These are phyloP conservation scores for Conomelus anceps DNA, from an alignment of 2,888 invertebrate species.

Conservation along the genomic window DNA sequence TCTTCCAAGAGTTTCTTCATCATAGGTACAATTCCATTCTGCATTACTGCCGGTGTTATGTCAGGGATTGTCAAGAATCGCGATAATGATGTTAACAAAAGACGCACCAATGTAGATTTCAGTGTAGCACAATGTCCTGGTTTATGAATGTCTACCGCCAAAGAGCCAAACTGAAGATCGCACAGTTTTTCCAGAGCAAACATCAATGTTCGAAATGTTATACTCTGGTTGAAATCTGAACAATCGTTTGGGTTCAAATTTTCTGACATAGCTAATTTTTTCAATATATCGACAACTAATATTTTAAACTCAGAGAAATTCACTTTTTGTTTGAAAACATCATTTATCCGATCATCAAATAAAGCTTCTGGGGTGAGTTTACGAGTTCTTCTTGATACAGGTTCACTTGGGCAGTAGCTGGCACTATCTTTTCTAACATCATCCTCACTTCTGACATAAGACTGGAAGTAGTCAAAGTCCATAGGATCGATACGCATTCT, in stretches of 20 bases:
- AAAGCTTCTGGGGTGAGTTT: slow-evolving; percentile 50
- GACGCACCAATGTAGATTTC: slow-evolving; percentile 51
- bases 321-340: slow-evolving; percentile 45
- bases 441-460: slow-evolving; percentile 45
- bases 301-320: slow-evolving; percentile 52
- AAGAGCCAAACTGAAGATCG: slow-evolving; percentile 52
- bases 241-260: neutral
- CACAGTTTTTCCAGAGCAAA: slow-evolving; percentile 55
- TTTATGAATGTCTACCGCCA: slow-evolving; percentile 43
- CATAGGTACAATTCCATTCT: slow-evolving; percentile 56
- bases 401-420: slow-evolving; percentile 24
- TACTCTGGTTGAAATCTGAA: neutral
- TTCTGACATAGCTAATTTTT: slow-evolving; percentile 21
- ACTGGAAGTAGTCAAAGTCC: slow-evolving; percentile 56
- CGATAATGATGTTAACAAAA: slow-evolving; percentile 52
- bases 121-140: slow-evolving; percentile 35
- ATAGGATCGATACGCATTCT: slow-evolving; percentile 52
- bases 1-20: slow-evolving; percentile 53
- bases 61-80: slow-evolving; percentile 42
- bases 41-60: slow-evolving; percentile 48
- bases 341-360: slow-evolving; percentile 47
- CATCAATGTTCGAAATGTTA: slow-evolving; percentile 41
- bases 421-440: slow-evolving; percentile 36
- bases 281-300: slow-evolving; percentile 46
- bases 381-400: slow-evolving; percentile 22